Evolutionary conservation across 2,888 invertebrate species (phyloP).

Genomic region (Luffia ferchaultella): DNA sequence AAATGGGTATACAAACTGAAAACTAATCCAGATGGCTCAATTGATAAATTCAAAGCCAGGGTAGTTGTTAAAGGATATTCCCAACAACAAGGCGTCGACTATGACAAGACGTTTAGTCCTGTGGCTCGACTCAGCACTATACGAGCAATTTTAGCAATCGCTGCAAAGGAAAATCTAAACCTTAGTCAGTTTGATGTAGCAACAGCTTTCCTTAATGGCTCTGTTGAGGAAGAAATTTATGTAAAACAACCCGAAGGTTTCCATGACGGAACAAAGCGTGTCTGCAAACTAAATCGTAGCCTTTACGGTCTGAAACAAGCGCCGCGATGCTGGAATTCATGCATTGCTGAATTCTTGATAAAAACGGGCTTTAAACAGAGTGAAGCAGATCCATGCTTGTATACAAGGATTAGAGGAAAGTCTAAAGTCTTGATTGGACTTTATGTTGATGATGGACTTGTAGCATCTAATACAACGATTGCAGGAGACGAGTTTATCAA

Average conservation of each 20-base stretch:
- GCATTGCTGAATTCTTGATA: slow-evolving; percentile 4
- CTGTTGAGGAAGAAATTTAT: slow-evolving; percentile 8
- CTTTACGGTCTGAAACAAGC: slow-evolving; percentile 11
- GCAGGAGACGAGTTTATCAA: slow-evolving; percentile 1
- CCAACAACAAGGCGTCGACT: slow-evolving; percentile 11
- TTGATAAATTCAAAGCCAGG: slow-evolving; percentile 16
- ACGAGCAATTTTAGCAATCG: slow-evolving; percentile 7
- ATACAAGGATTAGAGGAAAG: slow-evolving; percentile 3
- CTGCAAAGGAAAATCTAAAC: slow-evolving; percentile 7
- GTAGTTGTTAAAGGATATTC: slow-evolving; percentile 9
- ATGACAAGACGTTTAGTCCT: slow-evolving; percentile 12
- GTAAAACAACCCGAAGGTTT: slow-evolving; percentile 8
- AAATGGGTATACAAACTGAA: slow-evolving; percentile 17
- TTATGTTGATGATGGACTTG: slow-evolving; percentile 11
- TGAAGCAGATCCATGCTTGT: slow-evolving; percentile 10
- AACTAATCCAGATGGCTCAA: slow-evolving; percentile 13
- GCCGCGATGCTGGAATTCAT: slow-evolving; percentile 7
- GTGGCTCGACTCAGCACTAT: slow-evolving; percentile 11
- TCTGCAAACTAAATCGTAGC: slow-evolving; percentile 8
- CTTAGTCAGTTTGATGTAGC: slow-evolving; percentile 1
- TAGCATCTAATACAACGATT: neutral
- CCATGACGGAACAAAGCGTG: neutral
- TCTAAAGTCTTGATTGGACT: slow-evolving; percentile 8
- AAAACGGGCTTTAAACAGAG: slow-evolving; percentile 6
- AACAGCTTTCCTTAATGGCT: slow-evolving; percentile 7